Percentiles rank a stretch among this genome's conserved stretches.
These are phyloP conservation scores for Pseudomyrmex sp. DNA, from an alignment of 1,140 invertebrate species.

Conservation along the genomic window DNA sequence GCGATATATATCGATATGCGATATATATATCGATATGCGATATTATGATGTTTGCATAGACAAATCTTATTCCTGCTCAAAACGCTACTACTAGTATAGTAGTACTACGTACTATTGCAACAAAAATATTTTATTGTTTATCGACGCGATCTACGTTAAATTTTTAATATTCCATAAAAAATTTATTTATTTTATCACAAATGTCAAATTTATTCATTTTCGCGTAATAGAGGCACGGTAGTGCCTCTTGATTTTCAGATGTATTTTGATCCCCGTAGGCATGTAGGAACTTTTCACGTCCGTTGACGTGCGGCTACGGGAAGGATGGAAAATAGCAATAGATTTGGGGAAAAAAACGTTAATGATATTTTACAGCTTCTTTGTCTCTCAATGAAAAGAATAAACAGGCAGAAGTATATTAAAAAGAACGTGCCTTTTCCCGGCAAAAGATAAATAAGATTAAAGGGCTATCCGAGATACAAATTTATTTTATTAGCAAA, in stretches of 20 bases:
- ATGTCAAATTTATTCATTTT: no score
- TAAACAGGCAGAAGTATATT: not conserved
- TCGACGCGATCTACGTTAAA: no score
- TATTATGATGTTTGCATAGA: no score
- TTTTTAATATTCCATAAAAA: no score
- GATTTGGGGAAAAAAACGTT: not conserved
- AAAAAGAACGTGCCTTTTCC: not conserved
- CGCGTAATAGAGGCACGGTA: no score
- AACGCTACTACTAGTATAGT: no score
- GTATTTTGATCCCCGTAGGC: not conserved
- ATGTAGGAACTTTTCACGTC: not conserved
- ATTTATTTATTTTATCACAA: no score
- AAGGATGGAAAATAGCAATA: not conserved
- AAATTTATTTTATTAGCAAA: slow-evolving; percentile 11
- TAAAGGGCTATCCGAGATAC: not conserved
- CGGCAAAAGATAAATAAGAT: not conserved
- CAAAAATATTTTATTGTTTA: no score
- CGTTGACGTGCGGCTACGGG: not conserved
- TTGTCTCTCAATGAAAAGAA: not conserved
- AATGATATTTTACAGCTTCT: not conserved
- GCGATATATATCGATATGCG: no score
- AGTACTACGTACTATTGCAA: no score
- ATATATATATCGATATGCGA: no score
- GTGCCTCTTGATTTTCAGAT: not conserved
- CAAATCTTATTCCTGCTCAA: no score